These are phyloP conservation scores for Invenusta paracnida DNA, from an alignment of 2,888 invertebrate species.

Conservation along the genomic window DNA sequence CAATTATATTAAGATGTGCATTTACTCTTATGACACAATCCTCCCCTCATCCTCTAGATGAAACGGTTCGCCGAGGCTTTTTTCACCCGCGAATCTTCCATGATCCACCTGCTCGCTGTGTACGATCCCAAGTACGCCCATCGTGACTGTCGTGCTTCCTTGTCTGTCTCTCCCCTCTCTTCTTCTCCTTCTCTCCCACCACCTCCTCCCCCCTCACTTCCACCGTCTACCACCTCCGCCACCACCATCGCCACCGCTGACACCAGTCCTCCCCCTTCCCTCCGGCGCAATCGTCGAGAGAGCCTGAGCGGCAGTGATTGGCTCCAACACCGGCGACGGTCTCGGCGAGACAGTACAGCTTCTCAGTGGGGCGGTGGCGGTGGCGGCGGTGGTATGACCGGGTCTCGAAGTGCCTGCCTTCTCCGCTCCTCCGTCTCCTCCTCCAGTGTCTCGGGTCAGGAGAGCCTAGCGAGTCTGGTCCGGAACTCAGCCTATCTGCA, in stretches of 20 bases:
- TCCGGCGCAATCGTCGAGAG: no score
- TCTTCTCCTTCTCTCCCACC: not conserved
- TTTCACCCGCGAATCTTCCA: slow-evolving; percentile 81
- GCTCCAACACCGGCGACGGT: not conserved
- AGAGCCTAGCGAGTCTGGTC: slow-evolving; percentile 71
- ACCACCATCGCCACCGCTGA: not conserved
- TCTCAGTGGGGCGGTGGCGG: not conserved
- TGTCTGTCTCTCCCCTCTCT: not conserved
- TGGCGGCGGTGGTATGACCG: not conserved
- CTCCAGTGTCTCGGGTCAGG: slow-evolving; percentile 66
- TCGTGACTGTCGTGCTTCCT: no score
- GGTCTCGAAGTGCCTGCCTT: not conserved
- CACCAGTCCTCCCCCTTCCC: not conserved
- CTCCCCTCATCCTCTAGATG: no score
- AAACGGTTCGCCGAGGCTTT: slow-evolving; percentile 87
- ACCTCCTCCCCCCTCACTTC: not conserved
- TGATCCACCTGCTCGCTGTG: slow-evolving; percentile 77
- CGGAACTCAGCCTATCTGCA: slow-evolving; percentile 61
- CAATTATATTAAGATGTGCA: no score
- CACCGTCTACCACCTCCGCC: not conserved
- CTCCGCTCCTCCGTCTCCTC: not conserved
- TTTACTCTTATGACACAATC: no score
- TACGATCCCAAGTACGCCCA: slow-evolving; percentile 71
- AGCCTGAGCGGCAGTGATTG: not conserved
- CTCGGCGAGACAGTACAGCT: no score